These are phyloP conservation scores for Laspeyria flexula DNA, from an alignment of 2,888 invertebrate species.

Conservation along the genomic window DNA sequence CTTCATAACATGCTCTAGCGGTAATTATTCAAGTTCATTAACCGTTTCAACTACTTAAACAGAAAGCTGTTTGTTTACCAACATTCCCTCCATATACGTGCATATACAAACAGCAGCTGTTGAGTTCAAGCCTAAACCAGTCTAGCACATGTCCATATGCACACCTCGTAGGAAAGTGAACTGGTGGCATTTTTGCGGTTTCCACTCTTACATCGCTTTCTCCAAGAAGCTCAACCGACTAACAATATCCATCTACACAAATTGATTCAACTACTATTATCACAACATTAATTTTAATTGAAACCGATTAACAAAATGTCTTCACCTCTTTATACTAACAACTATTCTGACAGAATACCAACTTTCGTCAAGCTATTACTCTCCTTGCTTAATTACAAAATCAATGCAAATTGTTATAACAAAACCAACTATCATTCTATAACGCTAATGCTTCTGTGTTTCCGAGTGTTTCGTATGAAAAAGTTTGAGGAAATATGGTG, in stretches of 20 bases:
- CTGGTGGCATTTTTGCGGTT: constrained; percentile 69
- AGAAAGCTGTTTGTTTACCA: constrained; percentile 38
- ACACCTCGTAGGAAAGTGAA: constrained; percentile 68
- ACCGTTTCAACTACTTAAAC: constrained; percentile 11
- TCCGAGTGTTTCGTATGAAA: constrained; percentile 24
- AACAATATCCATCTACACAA: constrained; percentile 20
- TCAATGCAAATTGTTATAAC: constrained; percentile 29
- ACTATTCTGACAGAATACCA: constrained; percentile 21
- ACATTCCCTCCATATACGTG: constrained; percentile 25
- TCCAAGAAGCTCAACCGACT: constrained; percentile 38
- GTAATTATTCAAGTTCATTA: constrained; percentile 18
- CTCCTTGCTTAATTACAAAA: constrained; percentile 20
- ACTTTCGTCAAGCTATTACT: constrained; percentile 33
- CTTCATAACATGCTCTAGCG: not conserved
- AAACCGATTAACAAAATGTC: constrained; percentile 32
- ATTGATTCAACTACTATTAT: constrained; percentile 24
- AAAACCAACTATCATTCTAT: constrained; percentile 23
- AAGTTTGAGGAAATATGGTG: constrained; percentile 36
- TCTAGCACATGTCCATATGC: constrained; percentile 57
- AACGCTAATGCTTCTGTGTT: constrained; percentile 12
- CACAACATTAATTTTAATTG: constrained; percentile 36
- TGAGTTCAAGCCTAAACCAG: constrained; percentile 60
- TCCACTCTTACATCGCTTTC: constrained; percentile 72
- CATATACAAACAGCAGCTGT: constrained; percentile 32
- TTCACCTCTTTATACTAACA: constrained; percentile 21